Evolutionary conservation across 2,113 vertebrate species (phyloP).

Genomic region (Calypte anna): DNA sequence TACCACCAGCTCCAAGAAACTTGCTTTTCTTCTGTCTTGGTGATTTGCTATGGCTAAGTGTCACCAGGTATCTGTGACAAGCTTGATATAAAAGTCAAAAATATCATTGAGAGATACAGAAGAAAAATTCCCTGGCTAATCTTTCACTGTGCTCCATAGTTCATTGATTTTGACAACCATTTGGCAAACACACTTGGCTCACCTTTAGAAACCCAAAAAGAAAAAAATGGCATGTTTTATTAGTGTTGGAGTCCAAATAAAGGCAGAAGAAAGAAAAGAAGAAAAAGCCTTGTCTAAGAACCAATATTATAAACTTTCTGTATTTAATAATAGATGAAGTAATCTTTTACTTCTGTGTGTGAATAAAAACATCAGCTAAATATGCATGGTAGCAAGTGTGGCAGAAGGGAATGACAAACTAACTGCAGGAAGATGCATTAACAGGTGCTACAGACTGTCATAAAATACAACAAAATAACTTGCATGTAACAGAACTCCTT

Average conservation of each 20-base stretch:
- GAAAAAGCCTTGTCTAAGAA: background rate
- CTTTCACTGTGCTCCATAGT: background rate
- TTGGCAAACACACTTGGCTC: background rate
- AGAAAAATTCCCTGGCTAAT: background rate
- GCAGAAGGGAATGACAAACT: background rate
- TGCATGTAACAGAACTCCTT: background rate
- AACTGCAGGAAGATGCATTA: background rate
- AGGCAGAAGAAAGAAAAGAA: background rate
- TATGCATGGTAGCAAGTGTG: rapidly evolving
- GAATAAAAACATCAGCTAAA: background rate
- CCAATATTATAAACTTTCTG: background rate
- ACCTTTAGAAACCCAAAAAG: background rate
- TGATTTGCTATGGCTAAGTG: background rate
- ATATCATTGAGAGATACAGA: background rate
- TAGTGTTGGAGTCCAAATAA: background rate
- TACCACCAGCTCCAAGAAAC: background rate
- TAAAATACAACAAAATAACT: background rate
- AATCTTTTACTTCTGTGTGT: background rate
- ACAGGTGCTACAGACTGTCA: background rate
- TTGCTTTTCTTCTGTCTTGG: background rate
- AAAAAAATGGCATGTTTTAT: background rate
- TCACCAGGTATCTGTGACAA: background rate
- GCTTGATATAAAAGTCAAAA: background rate
- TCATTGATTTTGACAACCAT: background rate
- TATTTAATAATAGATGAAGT: background rate